phyloP scores from a whole-genome alignment of 2,888 invertebrate genomes.

The Sinodicranocentrus sp. region DNA sequence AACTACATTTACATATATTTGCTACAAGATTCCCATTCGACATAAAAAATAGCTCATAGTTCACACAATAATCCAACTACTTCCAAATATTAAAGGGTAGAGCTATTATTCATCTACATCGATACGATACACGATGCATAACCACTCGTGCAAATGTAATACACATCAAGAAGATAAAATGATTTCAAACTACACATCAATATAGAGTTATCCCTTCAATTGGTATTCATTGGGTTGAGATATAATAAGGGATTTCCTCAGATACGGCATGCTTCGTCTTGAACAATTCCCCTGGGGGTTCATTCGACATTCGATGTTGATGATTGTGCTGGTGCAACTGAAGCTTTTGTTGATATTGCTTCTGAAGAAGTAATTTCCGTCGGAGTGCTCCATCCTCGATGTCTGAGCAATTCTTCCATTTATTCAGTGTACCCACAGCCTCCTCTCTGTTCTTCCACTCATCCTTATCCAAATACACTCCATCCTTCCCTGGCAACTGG shows the following conservation, averaged over 20 bases:
- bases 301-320: conserved; percentile 43
- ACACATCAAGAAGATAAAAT: no score
- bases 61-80: no score
- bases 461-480: conserved; percentile 33
- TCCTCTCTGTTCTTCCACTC: conserved; percentile 51
- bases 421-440: conserved; percentile 3
- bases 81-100: no score
- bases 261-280: conserved; percentile 62
- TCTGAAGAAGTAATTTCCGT: conserved; percentile 62
- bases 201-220: no score
- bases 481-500: conserved; percentile 60
- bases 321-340: conserved; percentile 43
- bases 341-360: conserved; percentile 62
- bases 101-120: no score
- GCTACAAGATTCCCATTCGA: no score
- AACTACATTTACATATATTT: no score
- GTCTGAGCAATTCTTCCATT: conserved; percentile 60
- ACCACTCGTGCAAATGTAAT: no score
- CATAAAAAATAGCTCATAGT: no score
- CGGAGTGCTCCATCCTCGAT: conserved; percentile 44
- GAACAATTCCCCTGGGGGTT: conserved; percentile 64
- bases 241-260: conserved; percentile 65
- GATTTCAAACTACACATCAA: no score
- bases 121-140: no score
- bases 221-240: conserved; percentile 57